Percentiles rank a stretch among this genome's conserved stretches.
These are phyloP conservation scores for Heterohyrax brucei DNA, from an alignment of 2,797 vertebrate species.

Conservation along the genomic window DNA sequence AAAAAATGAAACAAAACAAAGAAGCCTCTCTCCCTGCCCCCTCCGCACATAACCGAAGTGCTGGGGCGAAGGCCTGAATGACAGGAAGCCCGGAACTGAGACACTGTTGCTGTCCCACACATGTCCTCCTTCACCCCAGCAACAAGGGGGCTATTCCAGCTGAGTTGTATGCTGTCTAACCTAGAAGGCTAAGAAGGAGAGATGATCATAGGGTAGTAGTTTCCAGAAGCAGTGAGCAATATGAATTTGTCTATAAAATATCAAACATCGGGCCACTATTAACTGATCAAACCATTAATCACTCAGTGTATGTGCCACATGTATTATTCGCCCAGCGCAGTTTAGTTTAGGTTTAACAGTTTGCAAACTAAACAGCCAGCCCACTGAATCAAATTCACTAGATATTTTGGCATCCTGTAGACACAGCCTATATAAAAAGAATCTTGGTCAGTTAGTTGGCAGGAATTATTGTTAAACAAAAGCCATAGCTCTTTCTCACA, in stretches of 20 bases:
- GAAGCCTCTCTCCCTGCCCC: background rate
- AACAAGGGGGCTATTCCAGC: background rate
- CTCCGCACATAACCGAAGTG: too few relatives aligned
- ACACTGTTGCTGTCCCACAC: background rate
- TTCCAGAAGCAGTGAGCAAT: background rate
- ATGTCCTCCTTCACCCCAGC: background rate
- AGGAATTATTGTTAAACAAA: slow-evolving; percentile 65
- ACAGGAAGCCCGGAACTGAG: background rate
- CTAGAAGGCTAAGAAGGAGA: background rate
- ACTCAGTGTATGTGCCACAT: background rate
- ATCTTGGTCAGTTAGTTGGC: slow-evolving; percentile 66
- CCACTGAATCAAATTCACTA: slow-evolving; percentile 14
- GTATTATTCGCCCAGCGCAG: background rate
- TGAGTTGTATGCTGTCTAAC: background rate
- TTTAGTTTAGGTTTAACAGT: slow-evolving; percentile 24
- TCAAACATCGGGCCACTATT: background rate
- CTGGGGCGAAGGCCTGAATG: background rate
- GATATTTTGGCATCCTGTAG: slow-evolving; percentile 63
- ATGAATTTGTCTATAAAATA: background rate
- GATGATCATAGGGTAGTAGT: background rate
- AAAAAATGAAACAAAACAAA: background rate
- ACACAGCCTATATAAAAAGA: slow-evolving; percentile 68
- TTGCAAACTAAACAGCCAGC: slow-evolving; percentile 5
- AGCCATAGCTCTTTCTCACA: slow-evolving; percentile 48
- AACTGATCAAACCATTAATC: slow-evolving; percentile 13